A percentile compares a stretch with the other conserved stretches of the same genome.
Evolutionary conservation across 2,888 invertebrate species (phyloP).

Genomic region (Mythimna albipuncta): DNA sequence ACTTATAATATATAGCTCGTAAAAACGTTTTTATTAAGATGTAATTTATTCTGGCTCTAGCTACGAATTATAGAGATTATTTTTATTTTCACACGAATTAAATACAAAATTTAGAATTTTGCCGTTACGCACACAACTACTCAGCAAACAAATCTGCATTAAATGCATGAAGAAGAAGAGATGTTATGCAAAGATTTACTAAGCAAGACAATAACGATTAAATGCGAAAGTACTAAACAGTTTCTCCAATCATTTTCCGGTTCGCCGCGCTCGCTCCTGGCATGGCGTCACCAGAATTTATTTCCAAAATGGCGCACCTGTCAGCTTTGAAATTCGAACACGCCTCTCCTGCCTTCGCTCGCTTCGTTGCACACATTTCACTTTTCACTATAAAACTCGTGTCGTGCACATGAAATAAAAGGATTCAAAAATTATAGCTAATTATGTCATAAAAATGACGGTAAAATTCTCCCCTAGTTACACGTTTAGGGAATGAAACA

Average conservation of each 20-base stretch:
- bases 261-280: slow-evolving; percentile 32
- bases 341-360: slow-evolving; percentile 19
- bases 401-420: slow-evolving; percentile 27
- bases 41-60: background rate
- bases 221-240: slow-evolving; percentile 28
- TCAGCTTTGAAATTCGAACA: slow-evolving; percentile 46
- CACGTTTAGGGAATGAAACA: slow-evolving; percentile 20
- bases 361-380: slow-evolving; percentile 36
- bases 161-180: background rate
- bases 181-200: slow-evolving; percentile 22
- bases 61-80: background rate
- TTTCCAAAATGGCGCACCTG: slow-evolving; percentile 60
- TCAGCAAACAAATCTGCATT: background rate
- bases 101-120: background rate
- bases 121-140: background rate
- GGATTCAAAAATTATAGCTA: slow-evolving; percentile 28
- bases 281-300: slow-evolving; percentile 45
- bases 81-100: background rate
- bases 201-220: slow-evolving; percentile 18
- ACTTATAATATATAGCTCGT: background rate
- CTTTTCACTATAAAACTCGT: slow-evolving; percentile 35
- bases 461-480: slow-evolving; percentile 6
- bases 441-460: slow-evolving; percentile 34
- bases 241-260: slow-evolving; percentile 49
- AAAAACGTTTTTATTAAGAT: background rate